A percentile compares a stretch with the other conserved stretches of the same genome.
Evolutionary conservation across 1,140 invertebrate genomes (phyloP).

Genomic region (Polypedilum vanderplanki): DNA sequence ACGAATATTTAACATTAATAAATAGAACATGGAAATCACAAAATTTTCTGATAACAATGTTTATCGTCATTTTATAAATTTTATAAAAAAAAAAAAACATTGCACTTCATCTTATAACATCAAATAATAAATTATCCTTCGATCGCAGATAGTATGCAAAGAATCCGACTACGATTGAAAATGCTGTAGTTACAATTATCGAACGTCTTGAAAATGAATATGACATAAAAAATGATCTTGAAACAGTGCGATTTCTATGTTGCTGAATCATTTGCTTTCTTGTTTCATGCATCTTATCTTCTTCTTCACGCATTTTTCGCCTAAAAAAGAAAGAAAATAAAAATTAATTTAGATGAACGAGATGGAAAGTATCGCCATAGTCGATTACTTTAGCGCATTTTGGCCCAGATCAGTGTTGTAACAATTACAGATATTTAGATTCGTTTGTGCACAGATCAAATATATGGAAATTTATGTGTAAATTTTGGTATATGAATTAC

Average conservation of each 20-base stretch:
- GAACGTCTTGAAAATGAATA: slow-evolving; percentile 39
- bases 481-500: too few species aligned
- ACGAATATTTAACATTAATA: too few species aligned
- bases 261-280: slow-evolving; percentile 21
- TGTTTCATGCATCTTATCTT: slow-evolving; percentile 15
- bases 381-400: too few species aligned
- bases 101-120: slow-evolving; percentile 20
- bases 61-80: too few species aligned
- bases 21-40: too few species aligned
- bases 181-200: slow-evolving; percentile 39
- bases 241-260: neutral
- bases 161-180: slow-evolving; percentile 41
- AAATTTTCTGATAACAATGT: too few species aligned
- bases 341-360: too few species aligned
- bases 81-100: neutral
- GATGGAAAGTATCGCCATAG: too few species aligned
- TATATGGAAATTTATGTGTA: too few species aligned
- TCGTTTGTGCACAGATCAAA: too few species aligned
- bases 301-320: neutral
- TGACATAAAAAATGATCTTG: slow-evolving; percentile 35
- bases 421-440: too few species aligned
- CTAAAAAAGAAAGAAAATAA: slow-evolving; percentile 15
- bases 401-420: too few species aligned
- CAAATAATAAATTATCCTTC: slow-evolving; percentile 33
- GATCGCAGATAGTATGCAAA: slow-evolving; percentile 41